Evolutionary conservation across 2,797 vertebrate species (phyloP), one percentile per base, ranked within the genome.

Genomic region (Lacerta agilis): DNA sequence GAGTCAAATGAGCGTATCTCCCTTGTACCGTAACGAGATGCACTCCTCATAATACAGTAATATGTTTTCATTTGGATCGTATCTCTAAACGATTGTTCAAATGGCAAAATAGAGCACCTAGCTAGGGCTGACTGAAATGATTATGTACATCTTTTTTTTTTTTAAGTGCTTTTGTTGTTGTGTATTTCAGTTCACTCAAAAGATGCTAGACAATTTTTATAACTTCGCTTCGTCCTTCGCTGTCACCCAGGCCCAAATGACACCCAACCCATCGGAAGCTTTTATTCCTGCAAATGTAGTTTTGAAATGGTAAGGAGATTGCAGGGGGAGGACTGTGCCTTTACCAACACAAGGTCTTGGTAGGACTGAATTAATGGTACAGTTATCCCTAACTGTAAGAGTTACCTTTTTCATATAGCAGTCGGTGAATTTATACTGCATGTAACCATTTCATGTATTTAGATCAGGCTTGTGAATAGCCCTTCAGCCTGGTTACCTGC

Each of bases 141-240:
- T 27, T 29, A 38, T 38, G 8, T 25, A 33, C 7, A 33, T 77
- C 4, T 1, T 55, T 33, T 41, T 8, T 84, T 25, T 4, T 41
- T 49, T 49, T 49, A 49, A 13, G 11, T 49, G 13, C 13, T n/a
- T 64, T 83, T 49, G 49, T 55, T 55, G 13, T 55, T 55, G 49
- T 88, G 29, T 78, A 38, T 96, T 92, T 41, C 95, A 98, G 96
- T 99, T 99, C 96, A 98, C 98, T 15, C 99, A 99, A 97, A 99
- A 98, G 97, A 99, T 99, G 99, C 91, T 99, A 96, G 98, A 99
- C 94, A 99, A 97, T 89, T 97, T 99, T 92, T 99, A 97, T 95
- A 99, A 99, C 92, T 99, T 98, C 93, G 97, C 98, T 69, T 97
- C 98, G 11, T 99, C 99, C 0, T 99, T 99, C 94, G 98, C 98